A percentile compares a stretch with the other conserved stretches of the same genome.
These are phyloP conservation scores for Leptodactylus fuscus DNA, from an alignment of 2,113 vertebrate species.

Conservation along the genomic window DNA sequence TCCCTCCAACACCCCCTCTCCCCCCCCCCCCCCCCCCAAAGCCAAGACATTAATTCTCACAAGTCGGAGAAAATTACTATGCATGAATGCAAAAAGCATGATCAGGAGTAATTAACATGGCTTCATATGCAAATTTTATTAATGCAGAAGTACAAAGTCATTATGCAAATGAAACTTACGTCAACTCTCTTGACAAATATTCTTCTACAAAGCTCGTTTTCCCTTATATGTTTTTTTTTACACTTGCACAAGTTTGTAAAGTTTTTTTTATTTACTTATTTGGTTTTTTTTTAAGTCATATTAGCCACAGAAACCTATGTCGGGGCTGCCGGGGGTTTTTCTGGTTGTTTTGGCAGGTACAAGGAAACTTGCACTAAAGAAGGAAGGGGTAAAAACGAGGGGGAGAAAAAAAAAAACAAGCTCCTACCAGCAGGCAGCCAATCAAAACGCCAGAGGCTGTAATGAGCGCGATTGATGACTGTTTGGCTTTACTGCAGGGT, in stretches of 20 bases:
- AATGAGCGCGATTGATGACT: slow-evolving; percentile 94
- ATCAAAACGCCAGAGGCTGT: slow-evolving; percentile 85
- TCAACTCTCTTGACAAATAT: slow-evolving; percentile 99
- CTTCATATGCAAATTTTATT: slow-evolving; percentile 99
- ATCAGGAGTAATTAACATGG: slow-evolving; percentile 99
- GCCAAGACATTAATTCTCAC: slow-evolving; percentile 99
- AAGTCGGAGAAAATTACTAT: slow-evolving; percentile 99
- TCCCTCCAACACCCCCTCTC: slow-evolving; percentile 69
- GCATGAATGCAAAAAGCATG: slow-evolving; percentile 99
- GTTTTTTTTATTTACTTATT: slow-evolving; percentile 74
- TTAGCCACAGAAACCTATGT: slow-evolving; percentile 77
- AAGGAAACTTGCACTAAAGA: slow-evolving; percentile 71
- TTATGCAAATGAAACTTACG: slow-evolving; percentile 99
- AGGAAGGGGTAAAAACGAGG: slow-evolving; percentile 67
- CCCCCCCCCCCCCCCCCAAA: slow-evolving; percentile 76
- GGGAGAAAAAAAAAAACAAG: slow-evolving; percentile 64
- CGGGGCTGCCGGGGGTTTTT: slow-evolving; percentile 72
- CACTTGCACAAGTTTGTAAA: slow-evolving; percentile 83
- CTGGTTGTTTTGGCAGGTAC: slow-evolving; percentile 77
- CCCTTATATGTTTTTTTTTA: slow-evolving; percentile 75
- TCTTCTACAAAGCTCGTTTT: slow-evolving; percentile 94
- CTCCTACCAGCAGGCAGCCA: slow-evolving; percentile 85
- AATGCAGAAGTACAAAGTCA: slow-evolving; percentile 99
- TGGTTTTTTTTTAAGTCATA: neutral
- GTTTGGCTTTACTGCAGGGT: slow-evolving; percentile 97